phyloP scores from a whole-genome alignment of 2,888 invertebrate genomes.

The Oxyscelio sp. region DNA sequence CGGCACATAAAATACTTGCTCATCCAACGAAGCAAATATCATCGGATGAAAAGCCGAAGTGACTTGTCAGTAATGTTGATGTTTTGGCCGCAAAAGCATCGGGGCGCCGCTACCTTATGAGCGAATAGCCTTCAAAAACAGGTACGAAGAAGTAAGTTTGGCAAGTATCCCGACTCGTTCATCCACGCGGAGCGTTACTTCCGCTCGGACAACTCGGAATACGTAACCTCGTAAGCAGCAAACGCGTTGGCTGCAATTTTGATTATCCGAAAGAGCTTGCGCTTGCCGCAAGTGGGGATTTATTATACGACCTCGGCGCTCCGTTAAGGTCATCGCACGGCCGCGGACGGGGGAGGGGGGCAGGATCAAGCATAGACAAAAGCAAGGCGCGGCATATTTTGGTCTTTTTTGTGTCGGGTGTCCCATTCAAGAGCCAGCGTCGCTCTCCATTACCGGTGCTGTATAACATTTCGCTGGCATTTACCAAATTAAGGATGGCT shows the following conservation, averaged over 20 bases:
- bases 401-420: constrained; percentile 88
- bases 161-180: constrained; percentile 72
- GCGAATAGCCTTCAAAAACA: constrained; percentile 44
- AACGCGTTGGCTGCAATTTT: constrained; percentile 65
- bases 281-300: constrained; percentile 40
- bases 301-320: constrained; percentile 58
- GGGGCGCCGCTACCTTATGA: constrained; percentile 19
- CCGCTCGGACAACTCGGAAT: constrained; percentile 73
- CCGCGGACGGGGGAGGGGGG: constrained; percentile 1
- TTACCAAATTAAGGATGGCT: constrained; percentile 86
- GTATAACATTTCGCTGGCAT: constrained; percentile 86
- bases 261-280: constrained; percentile 66
- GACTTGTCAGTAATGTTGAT: constrained; percentile 46
- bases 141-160: constrained; percentile 70
- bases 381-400: constrained; percentile 33
- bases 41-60: constrained; percentile 29
- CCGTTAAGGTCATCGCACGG: constrained; percentile 38
- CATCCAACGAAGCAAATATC: constrained; percentile 28
- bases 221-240: constrained; percentile 49
- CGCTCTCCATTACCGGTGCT: constrained; percentile 69
- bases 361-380: neutral
- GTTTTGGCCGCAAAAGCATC: constrained; percentile 22
- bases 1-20: constrained; percentile 27
- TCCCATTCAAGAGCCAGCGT: constrained; percentile 75
- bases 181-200: constrained; percentile 74